phyloP scores from a whole-genome alignment of 2,113 vertebrate species.

The Ramphastos sulfuratus region DNA sequence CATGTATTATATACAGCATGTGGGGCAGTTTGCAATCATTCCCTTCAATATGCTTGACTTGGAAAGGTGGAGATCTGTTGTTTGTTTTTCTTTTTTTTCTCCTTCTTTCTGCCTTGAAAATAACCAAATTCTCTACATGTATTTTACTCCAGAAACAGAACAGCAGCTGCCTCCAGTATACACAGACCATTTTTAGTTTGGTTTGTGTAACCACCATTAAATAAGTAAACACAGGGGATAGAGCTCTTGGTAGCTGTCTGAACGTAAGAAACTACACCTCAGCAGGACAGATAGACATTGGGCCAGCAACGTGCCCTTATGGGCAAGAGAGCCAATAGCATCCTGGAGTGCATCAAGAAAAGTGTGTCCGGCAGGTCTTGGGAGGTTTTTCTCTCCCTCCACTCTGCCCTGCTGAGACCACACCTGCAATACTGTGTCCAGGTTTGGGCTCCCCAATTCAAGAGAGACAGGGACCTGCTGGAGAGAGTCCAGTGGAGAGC shows the following conservation, averaged over 20 bases:
- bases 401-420: too few relatives aligned
- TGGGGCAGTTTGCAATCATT: neutral
- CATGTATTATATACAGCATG: neutral
- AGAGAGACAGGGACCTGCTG: too few relatives aligned
- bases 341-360: too few relatives aligned
- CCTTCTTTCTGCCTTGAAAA: neutral
- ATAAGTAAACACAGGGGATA: neutral
- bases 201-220: neutral
- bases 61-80: neutral
- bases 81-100: neutral
- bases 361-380: too few relatives aligned
- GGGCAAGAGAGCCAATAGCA: too few relatives aligned
- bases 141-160: neutral
- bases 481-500: too few relatives aligned
- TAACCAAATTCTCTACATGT: neutral
- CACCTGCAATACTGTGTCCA: too few relatives aligned
- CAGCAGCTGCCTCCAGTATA: neutral
- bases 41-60: constrained; percentile 14
- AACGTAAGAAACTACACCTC: neutral
- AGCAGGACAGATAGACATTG: neutral
- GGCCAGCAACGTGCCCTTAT: too few relatives aligned
- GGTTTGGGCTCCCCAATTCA: too few relatives aligned
- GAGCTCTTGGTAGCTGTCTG: neutral
- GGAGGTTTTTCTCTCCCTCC: too few relatives aligned
- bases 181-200: neutral